These are phyloP conservation scores for Calephelis perditalis DNA, from an alignment of 2,888 invertebrate species.

Conservation along the genomic window DNA sequence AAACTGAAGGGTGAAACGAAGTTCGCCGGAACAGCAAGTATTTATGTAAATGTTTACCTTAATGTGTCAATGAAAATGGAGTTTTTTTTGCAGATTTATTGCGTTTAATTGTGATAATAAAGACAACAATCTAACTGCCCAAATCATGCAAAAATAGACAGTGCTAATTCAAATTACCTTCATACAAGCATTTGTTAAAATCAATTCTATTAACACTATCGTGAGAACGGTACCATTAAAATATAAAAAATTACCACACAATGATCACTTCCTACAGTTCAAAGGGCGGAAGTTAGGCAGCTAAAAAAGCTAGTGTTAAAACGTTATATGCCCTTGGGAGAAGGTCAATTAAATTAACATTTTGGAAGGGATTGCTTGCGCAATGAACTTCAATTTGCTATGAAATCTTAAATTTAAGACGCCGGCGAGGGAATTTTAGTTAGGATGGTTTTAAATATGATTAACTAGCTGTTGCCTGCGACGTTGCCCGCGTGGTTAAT, in stretches of 20 bases:
- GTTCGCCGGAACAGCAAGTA: too few relatives aligned
- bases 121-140: too few relatives aligned
- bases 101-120: too few relatives aligned
- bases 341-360: conserved; percentile 60
- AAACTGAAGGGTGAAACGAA: too few relatives aligned
- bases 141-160: neutral
- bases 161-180: conserved; percentile 34
- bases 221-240: conserved; percentile 61
- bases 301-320: conserved; percentile 66
- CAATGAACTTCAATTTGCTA: conserved; percentile 44
- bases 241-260: conserved; percentile 62
- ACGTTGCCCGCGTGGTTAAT: too few relatives aligned
- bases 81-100: too few relatives aligned
- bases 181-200: conserved; percentile 48
- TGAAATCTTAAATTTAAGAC: conserved; percentile 45
- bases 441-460: conserved; percentile 40
- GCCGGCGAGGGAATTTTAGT: conserved; percentile 37
- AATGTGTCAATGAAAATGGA: too few relatives aligned
- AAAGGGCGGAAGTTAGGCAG: conserved; percentile 72
- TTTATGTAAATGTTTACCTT: too few relatives aligned
- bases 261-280: conserved; percentile 73
- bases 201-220: conserved; percentile 41
- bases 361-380: conserved; percentile 53
- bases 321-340: conserved; percentile 55
- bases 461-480: too few relatives aligned